Evolutionary conservation across 1,140 invertebrate species (phyloP).

Genomic region (Ridgeia piscesae): DNA sequence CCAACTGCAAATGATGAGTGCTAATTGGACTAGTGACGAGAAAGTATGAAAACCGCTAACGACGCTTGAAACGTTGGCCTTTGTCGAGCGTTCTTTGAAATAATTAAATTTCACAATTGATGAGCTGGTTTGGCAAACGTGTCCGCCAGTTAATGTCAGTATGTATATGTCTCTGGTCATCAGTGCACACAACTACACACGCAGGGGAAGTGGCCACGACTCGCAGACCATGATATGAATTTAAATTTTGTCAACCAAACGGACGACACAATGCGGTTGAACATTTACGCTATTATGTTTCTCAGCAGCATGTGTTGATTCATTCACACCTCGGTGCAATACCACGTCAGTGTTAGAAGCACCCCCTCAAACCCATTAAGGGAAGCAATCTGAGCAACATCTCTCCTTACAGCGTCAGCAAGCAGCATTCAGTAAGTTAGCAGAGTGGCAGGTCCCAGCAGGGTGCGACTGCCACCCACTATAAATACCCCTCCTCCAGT

Average conservation of each 20-base stretch:
- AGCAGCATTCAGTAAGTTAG: background rate
- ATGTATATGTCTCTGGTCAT: background rate
- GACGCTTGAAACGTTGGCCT: background rate
- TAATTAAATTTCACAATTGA: background rate
- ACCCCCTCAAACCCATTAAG: background rate
- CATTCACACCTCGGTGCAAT: background rate
- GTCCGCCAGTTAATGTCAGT: background rate
- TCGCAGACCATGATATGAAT: background rate
- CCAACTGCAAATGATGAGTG: background rate
- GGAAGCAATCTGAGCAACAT: background rate
- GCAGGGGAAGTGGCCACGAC: background rate
- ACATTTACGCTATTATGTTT: background rate
- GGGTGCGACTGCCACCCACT: background rate
- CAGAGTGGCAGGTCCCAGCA: background rate
- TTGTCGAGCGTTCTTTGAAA: background rate
- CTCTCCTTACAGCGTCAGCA: background rate
- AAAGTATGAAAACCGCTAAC: background rate
- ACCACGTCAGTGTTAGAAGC: background rate
- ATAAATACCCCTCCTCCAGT: background rate
- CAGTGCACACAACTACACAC: no score
- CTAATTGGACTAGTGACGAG: background rate
- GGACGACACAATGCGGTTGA: background rate
- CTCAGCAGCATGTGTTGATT: background rate
- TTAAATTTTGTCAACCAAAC: background rate
- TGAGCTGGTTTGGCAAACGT: background rate